Evolutionary conservation across 2,797 vertebrate species (phyloP).

Genomic region (Eospalax fontanierii): DNA sequence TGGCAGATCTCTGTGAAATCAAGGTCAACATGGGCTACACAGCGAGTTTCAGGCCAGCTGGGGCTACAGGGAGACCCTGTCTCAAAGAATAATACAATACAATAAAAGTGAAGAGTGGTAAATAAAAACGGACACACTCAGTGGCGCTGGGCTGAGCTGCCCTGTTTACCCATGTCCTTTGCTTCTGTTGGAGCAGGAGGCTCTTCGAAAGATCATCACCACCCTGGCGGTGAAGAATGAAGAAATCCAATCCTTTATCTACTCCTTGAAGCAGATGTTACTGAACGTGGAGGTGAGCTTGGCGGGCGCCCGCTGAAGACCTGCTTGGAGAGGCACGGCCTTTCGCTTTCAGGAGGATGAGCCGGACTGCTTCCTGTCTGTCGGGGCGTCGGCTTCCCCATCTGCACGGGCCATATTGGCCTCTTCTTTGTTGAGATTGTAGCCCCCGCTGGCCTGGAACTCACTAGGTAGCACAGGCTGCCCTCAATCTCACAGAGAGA

Average conservation of each 20-base stretch:
- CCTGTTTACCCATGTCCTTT: no score
- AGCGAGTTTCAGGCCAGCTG: no score
- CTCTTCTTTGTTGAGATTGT: not conserved
- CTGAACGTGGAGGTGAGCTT: slow-evolving; percentile 94
- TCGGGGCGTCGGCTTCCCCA: not conserved
- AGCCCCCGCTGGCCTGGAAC: not conserved
- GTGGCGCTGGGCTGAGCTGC: no score
- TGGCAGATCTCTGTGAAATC: no score
- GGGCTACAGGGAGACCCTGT: no score
- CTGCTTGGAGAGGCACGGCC: no score
- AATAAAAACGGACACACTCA: no score
- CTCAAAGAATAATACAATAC: no score
- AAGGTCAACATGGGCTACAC: no score
- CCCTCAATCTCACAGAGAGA: not conserved
- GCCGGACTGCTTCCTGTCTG: not conserved
- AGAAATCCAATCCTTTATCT: slow-evolving; percentile 96
- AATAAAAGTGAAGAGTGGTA: no score
- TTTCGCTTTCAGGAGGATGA: not conserved
- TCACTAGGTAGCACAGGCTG: not conserved
- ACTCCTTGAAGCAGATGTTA: slow-evolving; percentile 95
- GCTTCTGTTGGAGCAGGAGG: slow-evolving; percentile 89
- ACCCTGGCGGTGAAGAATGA: slow-evolving; percentile 96
- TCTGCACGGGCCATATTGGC: not conserved
- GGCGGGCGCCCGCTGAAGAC: not conserved
- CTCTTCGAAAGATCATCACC: slow-evolving; percentile 95